Percentiles rank a stretch among this genome's conserved stretches.
Evolutionary conservation across 2,888 invertebrate genomes (phyloP).

Genomic region (Orthosia cruda): DNA sequence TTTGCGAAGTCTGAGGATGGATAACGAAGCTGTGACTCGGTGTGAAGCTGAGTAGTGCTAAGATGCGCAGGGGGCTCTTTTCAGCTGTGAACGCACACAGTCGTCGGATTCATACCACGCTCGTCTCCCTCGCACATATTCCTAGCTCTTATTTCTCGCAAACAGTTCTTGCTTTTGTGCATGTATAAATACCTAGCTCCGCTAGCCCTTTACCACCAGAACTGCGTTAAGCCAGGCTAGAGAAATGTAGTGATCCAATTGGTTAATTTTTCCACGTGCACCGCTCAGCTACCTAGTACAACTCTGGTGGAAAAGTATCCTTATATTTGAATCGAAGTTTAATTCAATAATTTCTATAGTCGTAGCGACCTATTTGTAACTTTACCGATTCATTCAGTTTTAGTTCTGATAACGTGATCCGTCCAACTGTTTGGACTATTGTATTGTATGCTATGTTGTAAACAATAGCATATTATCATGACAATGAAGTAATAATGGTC

Average conservation of each 20-base stretch:
- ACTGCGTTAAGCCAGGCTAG: background rate
- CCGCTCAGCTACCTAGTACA: too few species aligned
- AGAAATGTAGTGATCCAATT: background rate
- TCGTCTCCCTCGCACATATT: background rate
- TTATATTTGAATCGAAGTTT: conserved; percentile 42
- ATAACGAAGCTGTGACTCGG: background rate
- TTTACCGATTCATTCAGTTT: conserved; percentile 20
- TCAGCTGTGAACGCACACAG: background rate
- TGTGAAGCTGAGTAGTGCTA: background rate
- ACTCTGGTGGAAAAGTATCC: background rate
- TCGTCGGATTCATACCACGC: background rate
- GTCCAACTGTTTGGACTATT: background rate
- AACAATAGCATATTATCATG: conserved; percentile 41
- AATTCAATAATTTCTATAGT: conserved; percentile 49
- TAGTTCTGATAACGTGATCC: conserved; percentile 10
- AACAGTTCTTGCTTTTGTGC: background rate
- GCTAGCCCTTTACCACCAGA: too few species aligned
- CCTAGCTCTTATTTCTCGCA: too few species aligned
- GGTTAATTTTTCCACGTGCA: background rate
- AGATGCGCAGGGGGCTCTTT: background rate
- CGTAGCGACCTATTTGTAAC: conserved; percentile 40
- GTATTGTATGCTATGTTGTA: background rate
- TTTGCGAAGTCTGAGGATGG: too few species aligned
- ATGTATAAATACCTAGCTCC: background rate
- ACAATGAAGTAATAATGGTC: conserved; percentile 24